phyloP scores from a whole-genome alignment of 2,888 invertebrate species.

The Chesias legatella region DNA sequence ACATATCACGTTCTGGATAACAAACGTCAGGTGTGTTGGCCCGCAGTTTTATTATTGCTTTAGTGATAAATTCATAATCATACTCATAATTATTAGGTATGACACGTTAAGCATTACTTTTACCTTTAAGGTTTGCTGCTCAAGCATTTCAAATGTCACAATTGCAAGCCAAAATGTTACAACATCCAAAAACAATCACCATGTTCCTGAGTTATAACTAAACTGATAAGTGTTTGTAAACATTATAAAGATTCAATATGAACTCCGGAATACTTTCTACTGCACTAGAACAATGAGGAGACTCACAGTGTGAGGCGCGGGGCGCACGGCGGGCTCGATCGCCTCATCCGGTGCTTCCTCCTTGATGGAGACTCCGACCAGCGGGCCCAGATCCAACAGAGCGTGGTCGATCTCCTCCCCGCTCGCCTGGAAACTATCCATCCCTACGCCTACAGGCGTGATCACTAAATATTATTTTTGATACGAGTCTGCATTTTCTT shows the following conservation, averaged over 20 bases:
- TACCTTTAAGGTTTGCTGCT: no score
- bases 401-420: constrained; percentile 74
- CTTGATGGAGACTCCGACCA: constrained; percentile 72
- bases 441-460: constrained; percentile 34
- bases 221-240: constrained; percentile 11
- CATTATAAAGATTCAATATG: background rate
- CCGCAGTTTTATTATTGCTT: no score
- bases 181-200: no score
- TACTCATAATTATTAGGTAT: no score
- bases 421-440: constrained; percentile 67
- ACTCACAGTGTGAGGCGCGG: constrained; percentile 49
- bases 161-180: no score
- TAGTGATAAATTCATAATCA: no score
- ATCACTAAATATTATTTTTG: constrained; percentile 37
- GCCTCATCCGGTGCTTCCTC: constrained; percentile 68
- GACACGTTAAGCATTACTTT: no score
- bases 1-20: no score
- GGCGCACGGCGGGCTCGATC: constrained; percentile 38
- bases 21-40: no score
- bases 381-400: constrained; percentile 71
- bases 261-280: no score
- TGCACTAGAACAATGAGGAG: background rate
- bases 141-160: no score
- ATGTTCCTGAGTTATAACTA: background rate
- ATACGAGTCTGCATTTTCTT: constrained; percentile 50